These are phyloP conservation scores for Camponotus floridanus DNA, from an alignment of 1,140 invertebrate species.

Conservation along the genomic window DNA sequence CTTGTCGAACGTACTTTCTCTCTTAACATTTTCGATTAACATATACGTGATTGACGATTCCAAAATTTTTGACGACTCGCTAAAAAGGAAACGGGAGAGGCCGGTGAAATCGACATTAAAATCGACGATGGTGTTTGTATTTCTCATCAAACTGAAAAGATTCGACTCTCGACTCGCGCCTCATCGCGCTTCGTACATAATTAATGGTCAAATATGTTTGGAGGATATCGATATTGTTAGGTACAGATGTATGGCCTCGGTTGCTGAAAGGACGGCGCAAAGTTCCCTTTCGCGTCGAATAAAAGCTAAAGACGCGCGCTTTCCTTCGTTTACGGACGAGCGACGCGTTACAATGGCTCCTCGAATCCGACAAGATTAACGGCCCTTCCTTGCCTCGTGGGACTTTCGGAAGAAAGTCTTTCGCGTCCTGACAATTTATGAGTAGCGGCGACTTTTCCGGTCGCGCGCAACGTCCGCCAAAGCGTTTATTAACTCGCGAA, in stretches of 20 bases:
- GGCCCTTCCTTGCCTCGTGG: constrained; percentile 17
- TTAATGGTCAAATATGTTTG: background rate
- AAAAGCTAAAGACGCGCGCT: constrained; percentile 47
- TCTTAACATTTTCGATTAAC: constrained; percentile 36
- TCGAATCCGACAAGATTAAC: constrained; percentile 69
- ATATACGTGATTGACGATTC: constrained; percentile 33
- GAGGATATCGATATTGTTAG: background rate
- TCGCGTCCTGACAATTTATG: constrained; percentile 63
- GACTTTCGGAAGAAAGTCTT: constrained; percentile 64
- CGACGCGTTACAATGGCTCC: constrained; percentile 59
- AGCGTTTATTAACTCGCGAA: background rate
- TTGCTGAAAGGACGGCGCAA: background rate
- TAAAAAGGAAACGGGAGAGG: constrained; percentile 14
- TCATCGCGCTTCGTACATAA: background rate
- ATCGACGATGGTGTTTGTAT: background rate
- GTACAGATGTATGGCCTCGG: too few relatives aligned
- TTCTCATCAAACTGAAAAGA: background rate
- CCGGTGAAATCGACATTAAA: constrained; percentile 23
- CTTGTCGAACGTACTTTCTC: background rate
- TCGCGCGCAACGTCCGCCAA: constrained; percentile 3
- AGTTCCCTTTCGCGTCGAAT: constrained; percentile 31
- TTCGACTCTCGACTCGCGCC: background rate
- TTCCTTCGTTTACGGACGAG: constrained; percentile 60
- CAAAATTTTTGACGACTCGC: constrained; percentile 25
- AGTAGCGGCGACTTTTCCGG: constrained; percentile 29